Base-by-base conservation (phyloP, 1,140 invertebrate species). In the Bombus affinis region DNA sequence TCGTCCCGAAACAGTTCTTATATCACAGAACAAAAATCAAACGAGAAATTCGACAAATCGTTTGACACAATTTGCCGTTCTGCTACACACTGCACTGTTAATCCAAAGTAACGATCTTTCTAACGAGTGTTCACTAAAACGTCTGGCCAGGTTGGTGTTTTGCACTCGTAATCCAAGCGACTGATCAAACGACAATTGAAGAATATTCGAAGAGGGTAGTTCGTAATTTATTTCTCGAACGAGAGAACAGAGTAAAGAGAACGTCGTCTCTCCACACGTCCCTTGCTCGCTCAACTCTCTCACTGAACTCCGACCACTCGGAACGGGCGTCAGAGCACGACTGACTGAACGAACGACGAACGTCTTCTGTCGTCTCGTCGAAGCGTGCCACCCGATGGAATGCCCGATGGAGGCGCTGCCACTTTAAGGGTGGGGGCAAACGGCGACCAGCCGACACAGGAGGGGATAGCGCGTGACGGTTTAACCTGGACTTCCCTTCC, bases 401-500 rank as follows among this genome's bases (percentile, higher is more conserved):
- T 95, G 93, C 93, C 71, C 81, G 78, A 59, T 87, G 78, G 72
- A 80, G 77, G 87, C 86, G 81, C 78, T 81, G 88, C 87, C 81
- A 32, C 87, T 53, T 62, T 73, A 62, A 42, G 82, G 74, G 81
- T 89, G 89, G 91, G 84, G 89, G 86, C 80, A 84, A 88, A 81
- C 85, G 81, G 70, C 83, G 72, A 83, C 77, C 76, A 80, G 53
- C 57, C 78, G 75, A 22, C 75, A 35, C 18, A 25, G 89, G 94
- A 92, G 92, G 93, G 93, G 91, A 83, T 87, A 92, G 93, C 94
- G 94, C 94, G 94, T 94, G 94, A 94, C 94, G 94, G 86, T 94
- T 92, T 89, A 92, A 92, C 92, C 92, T 93, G 92, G 90, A 90
- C 91, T 93, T 93, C 91, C 91, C 92, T 57, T 93, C 93, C 92